Evolutionary conservation across 2,888 invertebrate genomes (phyloP), one percentile per base, ranked within the genome.

Genomic region (Lycaena phlaeas): DNA sequence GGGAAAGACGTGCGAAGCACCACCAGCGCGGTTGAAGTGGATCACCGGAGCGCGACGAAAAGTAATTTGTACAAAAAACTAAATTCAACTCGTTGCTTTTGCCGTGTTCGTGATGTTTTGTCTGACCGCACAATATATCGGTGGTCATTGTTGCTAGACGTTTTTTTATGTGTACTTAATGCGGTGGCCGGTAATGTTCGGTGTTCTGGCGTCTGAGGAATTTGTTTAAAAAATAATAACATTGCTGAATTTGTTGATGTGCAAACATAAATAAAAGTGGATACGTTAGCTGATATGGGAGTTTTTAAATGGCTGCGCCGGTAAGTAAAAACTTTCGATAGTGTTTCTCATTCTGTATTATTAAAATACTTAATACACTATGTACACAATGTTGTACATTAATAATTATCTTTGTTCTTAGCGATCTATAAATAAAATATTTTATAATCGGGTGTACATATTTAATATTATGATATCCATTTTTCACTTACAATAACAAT

Each of bases 51-150:
- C 82, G 82, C 71, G 69, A 82, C 84, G 76, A 79, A 78, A 81
- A 77, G 75, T 78, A 81, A 84, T 81, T 81, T 82, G 76, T 70
- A 77, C 71, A 81, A 82, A 82, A 82, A 82, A 79, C 74, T 56
- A 69, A 82, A 81, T 81, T 76, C 77, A 81, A 62, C 78, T 78
- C 72, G 78, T 81, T 78, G 79, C 79, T 73, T 81, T 71, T 69
- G 69, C 67, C 66, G 72, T 71, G 75, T 70, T 74, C 77, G 73
- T 76, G 73, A 76, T 79, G 81, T 81, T 82, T 82, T 82, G 77
- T 81, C 70, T 75, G 78, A 78, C 79, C 79, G 72, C 79, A 79
- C 76, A 77, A 78, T 79, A 79, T 79, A 79, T 78, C 70, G 68
- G 70, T 57, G 68, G 68, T 76, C 78, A 78, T 78, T 79, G 79